These are phyloP conservation scores for Phrynocephalus vlangalii DNA, from an alignment of 2,797 vertebrate species.

Conservation along the genomic window DNA sequence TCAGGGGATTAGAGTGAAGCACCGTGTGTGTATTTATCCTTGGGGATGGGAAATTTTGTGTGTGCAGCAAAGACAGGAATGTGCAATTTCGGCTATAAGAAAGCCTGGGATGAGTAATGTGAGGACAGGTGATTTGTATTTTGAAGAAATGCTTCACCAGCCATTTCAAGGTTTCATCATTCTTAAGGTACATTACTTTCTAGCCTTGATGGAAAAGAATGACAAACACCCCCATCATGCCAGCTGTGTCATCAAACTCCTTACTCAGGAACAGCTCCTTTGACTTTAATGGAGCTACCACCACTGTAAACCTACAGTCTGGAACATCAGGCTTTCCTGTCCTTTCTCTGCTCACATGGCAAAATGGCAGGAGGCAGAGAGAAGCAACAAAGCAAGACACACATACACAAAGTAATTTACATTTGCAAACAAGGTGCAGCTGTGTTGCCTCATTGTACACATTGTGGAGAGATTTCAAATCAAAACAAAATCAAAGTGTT, in stretches of 20 bases:
- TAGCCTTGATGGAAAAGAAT: conserved; percentile 5
- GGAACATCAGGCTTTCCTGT: neutral
- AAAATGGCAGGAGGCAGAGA: neutral
- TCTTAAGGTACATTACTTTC: conserved; percentile 17
- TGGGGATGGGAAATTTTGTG: conserved; percentile 19
- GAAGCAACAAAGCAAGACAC: neutral
- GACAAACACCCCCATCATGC: conserved; percentile 20
- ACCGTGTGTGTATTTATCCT: neutral
- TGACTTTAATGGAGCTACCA: neutral
- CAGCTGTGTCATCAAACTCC: conserved; percentile 8
- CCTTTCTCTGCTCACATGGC: neutral
- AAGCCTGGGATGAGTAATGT: conserved; percentile 24
- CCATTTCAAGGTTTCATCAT: conserved; percentile 32
- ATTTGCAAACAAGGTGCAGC: neutral
- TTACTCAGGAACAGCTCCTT: conserved; percentile 14
- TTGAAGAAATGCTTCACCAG: conserved; percentile 32
- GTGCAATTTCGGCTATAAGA: conserved; percentile 28
- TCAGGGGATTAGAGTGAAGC: conserved; percentile 20
- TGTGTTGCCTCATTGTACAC: neutral
- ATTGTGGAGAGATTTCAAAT: neutral
- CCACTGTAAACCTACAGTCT: neutral
- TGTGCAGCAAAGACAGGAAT: conserved; percentile 26
- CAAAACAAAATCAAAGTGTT: too few species aligned
- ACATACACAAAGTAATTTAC: neutral
- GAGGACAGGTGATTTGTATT: conserved; percentile 34